Percentiles rank a stretch among this genome's conserved stretches.
These are phyloP conservation scores for Epistrophe grossulariae DNA, from an alignment of 2,888 invertebrate species.

Conservation along the genomic window DNA sequence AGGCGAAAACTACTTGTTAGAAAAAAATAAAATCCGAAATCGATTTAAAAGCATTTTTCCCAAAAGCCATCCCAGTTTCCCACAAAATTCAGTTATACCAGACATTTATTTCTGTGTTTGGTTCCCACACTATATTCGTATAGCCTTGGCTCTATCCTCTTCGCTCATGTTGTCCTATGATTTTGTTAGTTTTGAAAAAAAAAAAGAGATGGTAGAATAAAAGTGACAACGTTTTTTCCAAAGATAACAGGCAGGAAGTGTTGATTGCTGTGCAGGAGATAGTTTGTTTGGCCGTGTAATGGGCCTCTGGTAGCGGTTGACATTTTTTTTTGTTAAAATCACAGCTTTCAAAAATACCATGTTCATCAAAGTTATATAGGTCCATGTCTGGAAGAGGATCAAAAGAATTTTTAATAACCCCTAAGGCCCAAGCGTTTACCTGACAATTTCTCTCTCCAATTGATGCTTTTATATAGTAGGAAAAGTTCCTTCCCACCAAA, in stretches of 20 bases:
- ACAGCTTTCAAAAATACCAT: too few relatives aligned
- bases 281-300: constrained; percentile 18
- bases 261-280: constrained; percentile 14
- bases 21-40: constrained; percentile 56
- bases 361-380: too few relatives aligned
- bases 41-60: constrained; percentile 66
- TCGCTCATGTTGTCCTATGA: not conserved
- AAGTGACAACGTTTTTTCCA: not conserved
- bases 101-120: not conserved
- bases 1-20: constrained; percentile 48
- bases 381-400: too few relatives aligned
- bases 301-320: not conserved
- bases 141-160: not conserved
- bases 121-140: not conserved
- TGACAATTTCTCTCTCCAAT: too few relatives aligned
- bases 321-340: not conserved
- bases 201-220: not conserved
- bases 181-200: not conserved
- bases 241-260: constrained; percentile 15
- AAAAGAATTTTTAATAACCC: too few relatives aligned
- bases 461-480: too few relatives aligned
- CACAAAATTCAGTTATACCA: constrained; percentile 1
- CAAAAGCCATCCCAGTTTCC: constrained; percentile 11
- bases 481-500: too few relatives aligned
- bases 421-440: too few relatives aligned